These are phyloP conservation scores for Danio tinwini DNA, from an alignment of 2,797 vertebrate species.

Conservation along the genomic window DNA sequence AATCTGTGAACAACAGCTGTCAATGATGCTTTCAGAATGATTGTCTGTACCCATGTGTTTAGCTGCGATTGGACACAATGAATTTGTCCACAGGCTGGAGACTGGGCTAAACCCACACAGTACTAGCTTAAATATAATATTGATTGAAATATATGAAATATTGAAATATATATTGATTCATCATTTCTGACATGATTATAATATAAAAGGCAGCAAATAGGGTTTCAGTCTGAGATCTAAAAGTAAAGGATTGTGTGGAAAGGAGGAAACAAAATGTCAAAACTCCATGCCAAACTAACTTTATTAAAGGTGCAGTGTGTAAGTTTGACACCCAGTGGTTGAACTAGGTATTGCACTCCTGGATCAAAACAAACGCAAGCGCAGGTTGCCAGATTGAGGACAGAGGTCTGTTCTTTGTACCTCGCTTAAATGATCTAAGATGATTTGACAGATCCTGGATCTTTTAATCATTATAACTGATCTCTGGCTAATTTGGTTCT, in stretches of 20 bases:
- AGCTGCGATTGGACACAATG: not conserved
- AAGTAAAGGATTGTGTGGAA: not conserved
- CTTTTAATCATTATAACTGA: too few species aligned
- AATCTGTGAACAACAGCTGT: constrained; percentile 40
- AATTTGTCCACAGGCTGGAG: not conserved
- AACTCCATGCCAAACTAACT: not conserved
- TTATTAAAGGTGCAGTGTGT: too few species aligned
- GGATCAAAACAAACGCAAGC: too few species aligned
- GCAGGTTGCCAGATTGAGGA: too few species aligned
- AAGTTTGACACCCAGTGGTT: too few species aligned
- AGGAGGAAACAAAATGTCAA: not conserved
- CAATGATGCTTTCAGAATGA: constrained; percentile 20
- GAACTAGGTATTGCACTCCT: too few species aligned
- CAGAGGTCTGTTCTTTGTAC: too few species aligned
- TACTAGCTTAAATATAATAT: not conserved
- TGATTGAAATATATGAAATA: too few species aligned
- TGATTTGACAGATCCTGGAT: too few species aligned
- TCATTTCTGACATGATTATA: not conserved
- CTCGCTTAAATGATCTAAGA: too few species aligned
- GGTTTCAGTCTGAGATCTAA: not conserved
- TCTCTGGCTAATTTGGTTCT: too few species aligned
- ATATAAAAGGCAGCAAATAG: not conserved
- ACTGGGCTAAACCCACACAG: not conserved
- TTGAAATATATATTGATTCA: too few species aligned
- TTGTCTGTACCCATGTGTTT: constrained; percentile 29